Evolutionary conservation across 2,113 vertebrate genomes (phyloP).

Genomic region (Fulmarus glacialis): DNA sequence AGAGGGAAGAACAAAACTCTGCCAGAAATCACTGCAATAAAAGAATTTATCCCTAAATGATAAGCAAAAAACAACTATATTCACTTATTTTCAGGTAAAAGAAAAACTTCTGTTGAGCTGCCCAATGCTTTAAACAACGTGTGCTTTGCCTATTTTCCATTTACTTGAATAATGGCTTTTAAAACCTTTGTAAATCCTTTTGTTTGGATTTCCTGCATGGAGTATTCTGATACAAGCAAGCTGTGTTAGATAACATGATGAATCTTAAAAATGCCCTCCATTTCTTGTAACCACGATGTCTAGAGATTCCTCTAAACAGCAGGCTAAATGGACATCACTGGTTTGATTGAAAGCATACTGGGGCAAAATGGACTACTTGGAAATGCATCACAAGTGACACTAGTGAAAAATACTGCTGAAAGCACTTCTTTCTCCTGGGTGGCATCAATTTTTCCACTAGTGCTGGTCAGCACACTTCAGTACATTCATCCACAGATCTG

Average conservation of each 20-base stretch:
- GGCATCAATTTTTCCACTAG: neutral
- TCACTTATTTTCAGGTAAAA: neutral
- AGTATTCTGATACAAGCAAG: conserved; percentile 23
- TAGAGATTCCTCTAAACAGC: conserved; percentile 40
- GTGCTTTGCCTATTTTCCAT: conserved; percentile 8
- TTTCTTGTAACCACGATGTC: neutral
- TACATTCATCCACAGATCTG: neutral
- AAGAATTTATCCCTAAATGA: neutral
- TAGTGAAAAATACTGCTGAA: conserved; percentile 4
- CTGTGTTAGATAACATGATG: neutral
- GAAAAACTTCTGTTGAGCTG: neutral
- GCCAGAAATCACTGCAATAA: conserved; percentile 8
- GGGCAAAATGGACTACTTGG: conserved; percentile 9
- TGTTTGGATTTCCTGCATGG: conserved; percentile 31
- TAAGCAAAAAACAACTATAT: neutral
- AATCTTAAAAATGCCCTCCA: neutral
- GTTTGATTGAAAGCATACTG: conserved; percentile 52
- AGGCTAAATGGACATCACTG: conserved; percentile 14
- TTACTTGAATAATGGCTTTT: conserved; percentile 53
- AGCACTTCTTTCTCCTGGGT: neutral
- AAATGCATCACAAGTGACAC: conserved; percentile 24
- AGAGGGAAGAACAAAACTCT: neutral
- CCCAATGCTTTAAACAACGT: neutral
- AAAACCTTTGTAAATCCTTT: conserved; percentile 34
- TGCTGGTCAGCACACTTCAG: neutral